These are phyloP conservation scores for Scytalopus superciliaris DNA, from an alignment of 2,113 vertebrate species.

Conservation along the genomic window DNA sequence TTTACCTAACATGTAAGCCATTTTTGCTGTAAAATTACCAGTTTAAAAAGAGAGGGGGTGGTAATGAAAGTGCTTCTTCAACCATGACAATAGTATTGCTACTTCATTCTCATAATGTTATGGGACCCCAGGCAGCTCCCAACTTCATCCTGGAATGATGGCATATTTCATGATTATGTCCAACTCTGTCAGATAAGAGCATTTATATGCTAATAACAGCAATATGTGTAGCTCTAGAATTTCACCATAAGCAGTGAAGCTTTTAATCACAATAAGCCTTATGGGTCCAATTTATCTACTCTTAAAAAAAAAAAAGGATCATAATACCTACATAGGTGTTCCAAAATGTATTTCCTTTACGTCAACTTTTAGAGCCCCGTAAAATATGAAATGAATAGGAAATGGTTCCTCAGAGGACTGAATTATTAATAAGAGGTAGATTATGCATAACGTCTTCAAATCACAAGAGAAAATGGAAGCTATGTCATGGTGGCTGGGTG, in stretches of 20 bases:
- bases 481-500: background rate
- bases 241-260: conserved; percentile 38
- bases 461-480: background rate
- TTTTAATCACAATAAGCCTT: conserved; percentile 66
- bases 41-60: background rate
- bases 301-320: background rate
- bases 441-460: background rate
- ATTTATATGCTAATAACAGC: conserved; percentile 71
- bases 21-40: conserved; percentile 17
- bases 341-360: conserved; percentile 43
- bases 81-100: conserved; percentile 36
- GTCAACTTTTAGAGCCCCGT: background rate
- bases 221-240: conserved; percentile 26
- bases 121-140: conserved; percentile 29
- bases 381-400: conserved; percentile 21
- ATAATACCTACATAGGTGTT: conserved; percentile 16
- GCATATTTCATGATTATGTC: conserved; percentile 71
- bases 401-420: background rate
- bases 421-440: background rate
- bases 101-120: conserved; percentile 52
- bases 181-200: conserved; percentile 53
- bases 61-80: conserved; percentile 45
- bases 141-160: conserved; percentile 32
- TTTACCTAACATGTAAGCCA: background rate
- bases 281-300: conserved; percentile 20